Evolutionary conservation across 2,888 invertebrate genomes (phyloP), one percentile per base, ranked within the genome.

Genomic region (Ectemnius cavifrons): DNA sequence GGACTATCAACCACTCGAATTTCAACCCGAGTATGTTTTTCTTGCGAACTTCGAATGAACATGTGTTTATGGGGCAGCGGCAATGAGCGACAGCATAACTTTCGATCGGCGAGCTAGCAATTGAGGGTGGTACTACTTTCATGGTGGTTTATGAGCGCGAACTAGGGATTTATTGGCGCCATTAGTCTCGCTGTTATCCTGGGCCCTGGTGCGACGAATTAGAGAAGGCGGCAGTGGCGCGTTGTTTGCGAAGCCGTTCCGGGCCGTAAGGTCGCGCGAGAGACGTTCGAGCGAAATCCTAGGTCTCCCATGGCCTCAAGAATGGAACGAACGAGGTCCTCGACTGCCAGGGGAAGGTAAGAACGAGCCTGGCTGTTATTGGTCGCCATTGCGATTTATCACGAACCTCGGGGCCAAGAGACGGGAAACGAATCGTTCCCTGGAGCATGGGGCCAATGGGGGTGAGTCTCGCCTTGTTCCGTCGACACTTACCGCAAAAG

Each of bases 381-480:
- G 83, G 80, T 73, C 80, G 70, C 83, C 82, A 79, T 82, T 77
- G 80, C 85, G 85, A 89, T 88, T 89, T 88, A 88, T 88, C 86
- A 85, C 86, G 73, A 67, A 37, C 71, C 67, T 16, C 49, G 71
- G 56, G 37, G 68, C 78, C 73, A 14, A 81, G 83, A 83, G 82
- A 65, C 75, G 72, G 75, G 77, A 87, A 87, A 88, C 86, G 88
- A 87, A 89, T 88, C 85, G 87, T 86, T 86, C 87, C 84, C 84
- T 72, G 67, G 84, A 82, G 78, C 76, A 77, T 77, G 73, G 66
- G 77, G 68, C 80, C 82, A 81, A 81, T 83, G 77, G 78, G 67
- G 37, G 8, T 37, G 8, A 82, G 60, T 77, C 73, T 73, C 78
- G 73, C 62, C 59, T 73, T 75, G 73, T 80, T 67, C 71, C 77